Percentiles rank a stretch among this genome's conserved stretches.
Conservation (phyloP, 2,888 invertebrate species). For the Hydropsyche betteni region DNA sequence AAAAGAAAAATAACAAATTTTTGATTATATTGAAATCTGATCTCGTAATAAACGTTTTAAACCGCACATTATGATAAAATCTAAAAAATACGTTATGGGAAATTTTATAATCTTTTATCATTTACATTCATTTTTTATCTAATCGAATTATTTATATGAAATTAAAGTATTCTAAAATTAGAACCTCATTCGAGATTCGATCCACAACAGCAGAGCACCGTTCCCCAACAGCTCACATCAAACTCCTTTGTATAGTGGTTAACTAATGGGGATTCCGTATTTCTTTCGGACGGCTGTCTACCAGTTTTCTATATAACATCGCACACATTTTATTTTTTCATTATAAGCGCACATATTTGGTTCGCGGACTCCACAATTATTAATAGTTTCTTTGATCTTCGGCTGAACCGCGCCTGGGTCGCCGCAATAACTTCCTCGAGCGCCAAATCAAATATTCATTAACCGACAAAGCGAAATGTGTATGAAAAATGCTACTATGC, state of each 20-base stretch:
- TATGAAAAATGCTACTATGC: conserved; percentile 17
- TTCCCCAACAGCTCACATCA: not conserved
- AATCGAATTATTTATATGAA: no score
- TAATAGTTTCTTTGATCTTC: conserved; percentile 48
- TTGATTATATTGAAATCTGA: no score
- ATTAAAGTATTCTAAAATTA: no score
- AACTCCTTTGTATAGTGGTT: conserved; percentile 39
- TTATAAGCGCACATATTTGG: conserved; percentile 23
- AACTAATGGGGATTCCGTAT: conserved; percentile 47
- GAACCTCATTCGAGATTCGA: no score
- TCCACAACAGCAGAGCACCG: not conserved
- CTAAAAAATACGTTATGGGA: no score
- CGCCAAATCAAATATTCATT: conserved; percentile 42
- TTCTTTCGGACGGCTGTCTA: conserved; percentile 43
- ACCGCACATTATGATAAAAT: no score
- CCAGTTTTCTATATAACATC: conserved; percentile 28
- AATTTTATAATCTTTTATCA: no score
- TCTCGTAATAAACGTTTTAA: no score
- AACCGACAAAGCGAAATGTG: conserved; percentile 30
- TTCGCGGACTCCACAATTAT: conserved; percentile 45
- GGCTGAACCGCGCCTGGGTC: conserved; percentile 34
- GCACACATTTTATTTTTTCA: not conserved
- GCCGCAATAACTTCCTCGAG: conserved; percentile 42
- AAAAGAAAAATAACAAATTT: no score
- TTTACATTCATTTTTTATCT: no score